Conservation (phyloP, 2,888 invertebrate species). For the Drosophila paramelanica region DNA sequence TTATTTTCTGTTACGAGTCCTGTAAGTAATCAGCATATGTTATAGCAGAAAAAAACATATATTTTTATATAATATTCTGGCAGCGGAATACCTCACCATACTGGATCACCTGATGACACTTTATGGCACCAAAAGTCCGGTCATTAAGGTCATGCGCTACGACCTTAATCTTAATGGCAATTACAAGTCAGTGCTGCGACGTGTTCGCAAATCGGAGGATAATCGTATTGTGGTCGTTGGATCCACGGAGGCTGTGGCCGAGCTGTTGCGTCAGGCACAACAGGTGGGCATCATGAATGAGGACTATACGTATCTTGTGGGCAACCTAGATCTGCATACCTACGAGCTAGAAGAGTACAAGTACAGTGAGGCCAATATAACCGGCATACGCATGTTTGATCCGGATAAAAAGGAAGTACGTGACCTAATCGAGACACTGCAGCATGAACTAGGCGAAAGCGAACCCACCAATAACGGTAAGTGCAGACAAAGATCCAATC, state of each 20-base stretch:
- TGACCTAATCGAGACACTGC: conserved; percentile 68
- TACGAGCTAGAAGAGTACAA: conserved; percentile 90
- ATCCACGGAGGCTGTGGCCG: conserved; percentile 86
- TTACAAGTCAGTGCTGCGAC: conserved; percentile 88
- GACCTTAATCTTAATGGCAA: conserved; percentile 89
- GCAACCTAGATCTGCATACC: conserved; percentile 89
- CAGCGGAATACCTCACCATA: conserved; percentile 87
- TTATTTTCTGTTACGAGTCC: conserved; percentile 89
- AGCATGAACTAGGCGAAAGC: conserved; percentile 63
- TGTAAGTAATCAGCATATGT: conserved; percentile 35
- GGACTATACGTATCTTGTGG: conserved; percentile 93
- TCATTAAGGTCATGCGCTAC: conserved; percentile 88
- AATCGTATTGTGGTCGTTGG: conserved; percentile 91
- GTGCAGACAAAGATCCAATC: rapidly evolving
- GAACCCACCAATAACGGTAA: conserved; percentile 51
- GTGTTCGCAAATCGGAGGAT: conserved; percentile 89
- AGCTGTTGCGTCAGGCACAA: conserved; percentile 91
- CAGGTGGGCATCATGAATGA: conserved; percentile 98
- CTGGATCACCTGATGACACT: conserved; percentile 90
- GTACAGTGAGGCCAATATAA: conserved; percentile 93
- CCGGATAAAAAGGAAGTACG: conserved; percentile 86
- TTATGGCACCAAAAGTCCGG: conserved; percentile 86
- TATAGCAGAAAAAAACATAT: no score
- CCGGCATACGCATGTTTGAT: conserved; percentile 89
- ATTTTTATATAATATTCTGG: neutral